These are phyloP conservation scores for Hydrocynus forskahlii DNA, from an alignment of 2,797 vertebrate genomes.

Conservation along the genomic window DNA sequence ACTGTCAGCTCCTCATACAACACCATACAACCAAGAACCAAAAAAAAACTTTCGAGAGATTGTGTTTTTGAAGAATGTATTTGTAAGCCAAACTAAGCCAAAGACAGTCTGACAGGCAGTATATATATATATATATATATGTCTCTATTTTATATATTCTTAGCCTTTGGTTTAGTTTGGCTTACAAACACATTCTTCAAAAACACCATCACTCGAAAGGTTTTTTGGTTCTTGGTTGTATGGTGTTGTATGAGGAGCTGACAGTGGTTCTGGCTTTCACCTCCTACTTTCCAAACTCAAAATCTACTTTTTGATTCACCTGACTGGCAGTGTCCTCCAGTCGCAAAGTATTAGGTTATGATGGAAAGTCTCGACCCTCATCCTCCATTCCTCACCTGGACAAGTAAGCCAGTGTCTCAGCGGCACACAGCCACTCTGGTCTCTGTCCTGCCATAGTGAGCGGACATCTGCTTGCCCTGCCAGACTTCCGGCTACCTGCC, in stretches of 20 bases:
- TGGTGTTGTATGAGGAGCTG: neutral
- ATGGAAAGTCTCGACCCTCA: conserved; percentile 30
- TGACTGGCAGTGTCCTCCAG: neutral
- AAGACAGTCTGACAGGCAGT: too few relatives aligned
- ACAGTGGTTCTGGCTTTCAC: neutral
- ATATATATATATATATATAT: too few relatives aligned
- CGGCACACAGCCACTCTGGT: conserved; percentile 33
- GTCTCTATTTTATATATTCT: too few relatives aligned
- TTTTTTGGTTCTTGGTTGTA: neutral
- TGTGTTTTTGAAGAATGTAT: too few relatives aligned
- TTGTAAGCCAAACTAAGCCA: too few relatives aligned
- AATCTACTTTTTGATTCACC: neutral
- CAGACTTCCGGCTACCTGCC: conserved; percentile 48
- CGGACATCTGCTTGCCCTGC: conserved; percentile 62
- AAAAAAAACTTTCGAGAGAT: neutral
- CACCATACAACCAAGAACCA: too few relatives aligned
- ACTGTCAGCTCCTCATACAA: neutral
- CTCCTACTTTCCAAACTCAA: neutral
- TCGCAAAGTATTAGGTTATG: neutral
- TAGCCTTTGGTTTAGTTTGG: too few relatives aligned
- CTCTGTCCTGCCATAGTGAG: conserved; percentile 48
- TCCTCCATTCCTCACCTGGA: conserved; percentile 40
- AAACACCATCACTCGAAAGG: neutral
- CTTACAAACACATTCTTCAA: too few relatives aligned
- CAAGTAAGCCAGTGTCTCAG: conserved; percentile 32